Conservation (phyloP, 2,888 invertebrate species). For the Dorcus hopei region DNA sequence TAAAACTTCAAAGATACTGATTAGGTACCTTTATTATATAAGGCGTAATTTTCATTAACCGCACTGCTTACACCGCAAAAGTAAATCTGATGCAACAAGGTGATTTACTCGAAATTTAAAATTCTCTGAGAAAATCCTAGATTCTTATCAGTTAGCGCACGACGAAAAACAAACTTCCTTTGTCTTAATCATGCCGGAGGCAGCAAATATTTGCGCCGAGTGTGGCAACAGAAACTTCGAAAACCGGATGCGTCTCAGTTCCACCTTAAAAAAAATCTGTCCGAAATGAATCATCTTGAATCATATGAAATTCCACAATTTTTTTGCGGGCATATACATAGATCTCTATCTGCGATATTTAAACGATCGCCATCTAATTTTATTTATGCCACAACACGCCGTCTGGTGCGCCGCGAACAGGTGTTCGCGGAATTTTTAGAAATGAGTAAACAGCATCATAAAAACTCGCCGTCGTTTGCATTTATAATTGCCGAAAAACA, state of each 20-base stretch:
- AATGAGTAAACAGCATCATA: slow-evolving; percentile 8
- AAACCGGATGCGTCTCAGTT: not conserved
- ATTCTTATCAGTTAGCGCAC: too few species aligned
- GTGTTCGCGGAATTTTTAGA: slow-evolving; percentile 10
- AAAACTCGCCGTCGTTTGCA: not conserved
- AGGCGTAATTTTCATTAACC: too few species aligned
- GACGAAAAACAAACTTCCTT: too few species aligned
- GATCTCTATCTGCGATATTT: not conserved
- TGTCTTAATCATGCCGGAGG: too few species aligned
- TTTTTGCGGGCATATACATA: not conserved
- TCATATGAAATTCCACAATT: not conserved
- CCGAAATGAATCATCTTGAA: not conserved
- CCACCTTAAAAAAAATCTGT: not conserved
- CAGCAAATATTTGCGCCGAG: too few species aligned
- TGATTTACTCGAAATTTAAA: too few species aligned
- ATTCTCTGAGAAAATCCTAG: too few species aligned
- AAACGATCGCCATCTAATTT: not conserved
- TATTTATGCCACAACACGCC: not conserved
- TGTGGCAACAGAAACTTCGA: not conserved
- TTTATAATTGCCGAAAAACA: not conserved
- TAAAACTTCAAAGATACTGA: too few species aligned
- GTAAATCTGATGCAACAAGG: too few species aligned
- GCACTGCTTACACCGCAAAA: too few species aligned
- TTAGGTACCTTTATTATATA: too few species aligned
- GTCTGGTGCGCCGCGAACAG: not conserved